phyloP scores from a whole-genome alignment of 1,140 invertebrate genomes.

The Vanessa atalanta region DNA sequence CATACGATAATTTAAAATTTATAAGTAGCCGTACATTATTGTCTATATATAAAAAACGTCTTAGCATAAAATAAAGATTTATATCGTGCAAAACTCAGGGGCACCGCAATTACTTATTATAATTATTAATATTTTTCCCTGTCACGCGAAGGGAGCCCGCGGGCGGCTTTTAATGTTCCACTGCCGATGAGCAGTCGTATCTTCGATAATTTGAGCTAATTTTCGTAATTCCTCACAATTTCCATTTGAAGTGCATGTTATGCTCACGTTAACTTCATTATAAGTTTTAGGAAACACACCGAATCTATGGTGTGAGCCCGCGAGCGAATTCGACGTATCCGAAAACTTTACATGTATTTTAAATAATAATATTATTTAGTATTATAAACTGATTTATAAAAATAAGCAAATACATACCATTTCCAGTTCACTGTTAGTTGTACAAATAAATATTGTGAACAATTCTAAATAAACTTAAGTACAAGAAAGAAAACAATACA shows the following conservation, averaged over 20 bases:
- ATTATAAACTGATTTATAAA: too few species aligned
- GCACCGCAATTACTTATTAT: conserved; percentile 55
- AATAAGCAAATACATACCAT: too few species aligned
- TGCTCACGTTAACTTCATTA: conserved; percentile 59
- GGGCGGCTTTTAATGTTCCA: conserved; percentile 53
- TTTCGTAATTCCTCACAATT: conserved; percentile 74
- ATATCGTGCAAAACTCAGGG: conserved; percentile 44
- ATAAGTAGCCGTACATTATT: conserved; percentile 17
- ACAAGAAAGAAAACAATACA: too few species aligned
- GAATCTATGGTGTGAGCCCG: conserved; percentile 60
- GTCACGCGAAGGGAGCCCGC: conserved; percentile 60
- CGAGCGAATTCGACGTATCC: conserved; percentile 32
- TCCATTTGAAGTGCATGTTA: conserved; percentile 69
- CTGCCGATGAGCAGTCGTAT: conserved; percentile 58
- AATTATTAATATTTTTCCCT: conserved; percentile 67
- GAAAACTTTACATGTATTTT: conserved; percentile 29
- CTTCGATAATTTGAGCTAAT: conserved; percentile 75
- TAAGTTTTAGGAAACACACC: conserved; percentile 54
- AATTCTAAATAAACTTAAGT: too few species aligned
- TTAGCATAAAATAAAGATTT: conserved; percentile 48
- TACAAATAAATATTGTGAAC: too few species aligned
- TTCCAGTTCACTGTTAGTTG: too few species aligned
- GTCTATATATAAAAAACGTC: conserved; percentile 25
- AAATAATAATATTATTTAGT: neutral
- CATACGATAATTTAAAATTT: conserved; percentile 15